Evolutionary conservation across 92 coral and sea anemone genomes (phyloP).

Genomic region (Parazoanthus atlanticus): DNA sequence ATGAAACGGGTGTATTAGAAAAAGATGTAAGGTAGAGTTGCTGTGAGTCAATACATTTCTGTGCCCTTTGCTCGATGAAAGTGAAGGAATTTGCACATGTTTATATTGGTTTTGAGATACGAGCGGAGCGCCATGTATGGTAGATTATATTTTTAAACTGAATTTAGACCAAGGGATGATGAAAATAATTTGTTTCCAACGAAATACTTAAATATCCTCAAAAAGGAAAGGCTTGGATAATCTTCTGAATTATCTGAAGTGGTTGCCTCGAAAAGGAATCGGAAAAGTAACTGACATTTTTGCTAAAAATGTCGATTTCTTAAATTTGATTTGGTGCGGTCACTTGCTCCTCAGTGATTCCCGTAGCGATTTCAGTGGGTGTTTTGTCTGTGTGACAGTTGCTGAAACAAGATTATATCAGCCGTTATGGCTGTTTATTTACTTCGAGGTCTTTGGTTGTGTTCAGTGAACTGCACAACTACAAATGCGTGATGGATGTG

Average conservation of each 20-base stretch:
- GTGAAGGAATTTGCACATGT: constrained; percentile 35
- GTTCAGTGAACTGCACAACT: not conserved
- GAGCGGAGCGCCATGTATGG: constrained; percentile 18
- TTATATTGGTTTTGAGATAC: constrained; percentile 21
- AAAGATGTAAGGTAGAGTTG: not conserved
- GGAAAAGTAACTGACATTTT: not conserved
- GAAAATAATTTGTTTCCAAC: constrained; percentile 2
- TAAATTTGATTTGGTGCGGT: not conserved
- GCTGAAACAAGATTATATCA: constrained; percentile 17
- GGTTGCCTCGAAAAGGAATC: not conserved
- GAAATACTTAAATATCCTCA: not conserved
- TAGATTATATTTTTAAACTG: not conserved
- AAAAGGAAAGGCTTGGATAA: not conserved
- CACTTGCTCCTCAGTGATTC: not conserved
- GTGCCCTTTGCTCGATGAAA: not conserved
- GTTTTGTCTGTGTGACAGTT: constrained; percentile 9
- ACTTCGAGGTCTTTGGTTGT: not conserved
- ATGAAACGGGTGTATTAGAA: not conserved
- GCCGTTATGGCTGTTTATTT: not conserved
- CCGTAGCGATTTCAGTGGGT: not conserved
- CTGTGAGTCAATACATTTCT: not conserved
- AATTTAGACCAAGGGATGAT: not conserved
- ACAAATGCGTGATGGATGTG: not conserved
- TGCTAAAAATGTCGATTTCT: not conserved
- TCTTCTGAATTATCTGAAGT: not conserved